Base-by-base conservation (phyloP, 2,113 vertebrate genomes). In the Mustela lutreola region DNA sequence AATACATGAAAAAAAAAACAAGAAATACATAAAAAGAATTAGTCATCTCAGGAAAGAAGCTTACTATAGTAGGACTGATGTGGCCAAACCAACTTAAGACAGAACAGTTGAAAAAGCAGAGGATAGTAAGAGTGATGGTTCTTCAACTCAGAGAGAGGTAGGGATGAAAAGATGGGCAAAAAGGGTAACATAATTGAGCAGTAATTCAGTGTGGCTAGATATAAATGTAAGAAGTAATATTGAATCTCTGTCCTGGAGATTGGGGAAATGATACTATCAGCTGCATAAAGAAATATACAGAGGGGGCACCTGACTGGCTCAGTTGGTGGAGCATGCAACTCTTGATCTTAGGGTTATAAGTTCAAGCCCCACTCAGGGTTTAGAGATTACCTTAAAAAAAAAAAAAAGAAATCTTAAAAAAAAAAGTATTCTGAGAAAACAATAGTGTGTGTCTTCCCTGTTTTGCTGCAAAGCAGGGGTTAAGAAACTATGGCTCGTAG, bases 81-180 rank as follows among this genome's bases (percentile, higher is more conserved):
- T 58, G 24, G 21, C 48, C 24, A 33, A 85, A 87, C 10, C n/a
- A 95, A 92, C 14, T 33, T 60, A 79, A 73, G 92, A 79, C 8
- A 48, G 36, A 93, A 80, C 28, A 88, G 56, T 82, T 73, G 82
- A 91, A 91, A 94, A 63, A 67, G 42, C 7, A 86, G 45, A 91
- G 36, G 7, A 87, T 63, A 76, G 12, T 65, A 62, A 94, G 10
- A 78, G 33, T 63, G 48, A 24, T 75, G 78, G 89, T 63, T 91
- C 79, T 87, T 90, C 65, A 94, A 65, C 7, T 90, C 58, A 16
- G 16, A 93, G 60, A 92, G 92, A 94, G 39, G 14, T 45, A 85
- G 4, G 33, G 22, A 53, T 39, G 15, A 81, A 91, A 86, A 84
- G 8, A 24, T 58, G 1, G 53, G 24, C 4, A 67, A 86, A 95